Base-by-base conservation (phyloP, 2,797 vertebrate genomes). In the Gymnodraco acuticeps region DNA sequence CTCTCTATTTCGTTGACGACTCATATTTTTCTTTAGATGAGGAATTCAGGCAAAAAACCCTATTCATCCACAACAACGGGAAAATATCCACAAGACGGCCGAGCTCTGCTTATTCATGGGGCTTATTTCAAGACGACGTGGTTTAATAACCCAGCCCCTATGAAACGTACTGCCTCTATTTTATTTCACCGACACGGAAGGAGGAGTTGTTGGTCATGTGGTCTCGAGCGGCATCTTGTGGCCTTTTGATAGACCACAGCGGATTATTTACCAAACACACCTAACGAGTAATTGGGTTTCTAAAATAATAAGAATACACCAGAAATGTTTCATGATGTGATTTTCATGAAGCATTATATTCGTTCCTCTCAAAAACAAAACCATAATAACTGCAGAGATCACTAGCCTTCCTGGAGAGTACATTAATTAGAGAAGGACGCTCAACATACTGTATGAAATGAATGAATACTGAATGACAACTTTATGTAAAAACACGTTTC, bases 141-240 rank as follows among this genome's bases (percentile, higher is more conserved):
- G 4, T 64, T 78, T 17, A 74, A 41, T 61, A 68, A 64, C 52
- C 10, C n/a, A 63, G 12, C 70, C 38, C 55, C 14, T 5, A 33
- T 19, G 23, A 51, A 46, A 38, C 3, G 15, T 2, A 46, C 46
- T 2, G 47, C 15, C 63, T 53, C 38, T 23, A 27, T 61, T n/a
- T 12, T 15, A 19, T 38, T 52, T 48, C 71, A 41, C 52, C 12
- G 15, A 69, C 15, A 6, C 13, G 7, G 20, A 56, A 76, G 89
- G 90, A 78, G 90, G 91, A 76, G 91, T 66, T 75, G 53, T 50
- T 41, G 1, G 15, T 67, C 0, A 16, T 14, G 53, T 66, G 90
- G 94, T 94, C 91, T 92, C 70, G 53, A 69, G 87, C 76, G 93
- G 90, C 93, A 89, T 89, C 91, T 27, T 53, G 85, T 51, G 87